Base-by-base conservation (phyloP, 92 coral and sea anemone genomes). In the Plumapathes pennacea region DNA sequence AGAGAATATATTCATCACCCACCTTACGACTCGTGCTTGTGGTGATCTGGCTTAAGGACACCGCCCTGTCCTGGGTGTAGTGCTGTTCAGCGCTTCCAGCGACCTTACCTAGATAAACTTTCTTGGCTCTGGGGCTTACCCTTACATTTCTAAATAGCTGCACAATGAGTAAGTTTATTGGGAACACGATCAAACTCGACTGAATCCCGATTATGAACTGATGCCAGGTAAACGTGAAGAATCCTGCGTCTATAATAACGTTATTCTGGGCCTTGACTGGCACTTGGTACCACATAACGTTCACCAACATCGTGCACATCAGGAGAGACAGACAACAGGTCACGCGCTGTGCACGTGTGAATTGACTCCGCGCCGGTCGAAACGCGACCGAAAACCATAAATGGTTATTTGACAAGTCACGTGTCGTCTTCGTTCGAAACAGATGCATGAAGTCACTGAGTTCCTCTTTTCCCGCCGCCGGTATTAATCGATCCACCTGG, bases 311-410 rank as follows among this genome's bases (percentile, higher is more conserved):
- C 0, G 99, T 79, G 50, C 99, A 88, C 51, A 77, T 64, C 6
- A 94, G 78, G 21, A 94, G 80, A 18, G 94, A 80, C 21, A 94
- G 43, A 40, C 99, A 94, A 31, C 99, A 94, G 1, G 99, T 57
- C 8, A 88, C 92, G 17, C 99, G 82, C 63, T 94, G 99, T n/a
- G 80, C 77, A 23, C 95, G 85, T 13, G 99, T 94, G 62, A 94
- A 94, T 7, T 71, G 86, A 72, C 96, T 94, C 20, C 95, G 96
- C 13, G 90, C 86, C 0, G 99, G 99, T 11, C 99, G 96, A 55
- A 94, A 82, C 15, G 91, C 90, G 26, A 94, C 89, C 7, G 99
- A 94, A 57, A 94, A 94, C 99, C 99, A 94, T 46, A 94, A 52
- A 41, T 94, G 99, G 4, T 95, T 94, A 38, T 94, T 96, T 13